These are phyloP conservation scores for Lycophotia porphyrea DNA, from an alignment of 2,888 invertebrate species.

Conservation along the genomic window DNA sequence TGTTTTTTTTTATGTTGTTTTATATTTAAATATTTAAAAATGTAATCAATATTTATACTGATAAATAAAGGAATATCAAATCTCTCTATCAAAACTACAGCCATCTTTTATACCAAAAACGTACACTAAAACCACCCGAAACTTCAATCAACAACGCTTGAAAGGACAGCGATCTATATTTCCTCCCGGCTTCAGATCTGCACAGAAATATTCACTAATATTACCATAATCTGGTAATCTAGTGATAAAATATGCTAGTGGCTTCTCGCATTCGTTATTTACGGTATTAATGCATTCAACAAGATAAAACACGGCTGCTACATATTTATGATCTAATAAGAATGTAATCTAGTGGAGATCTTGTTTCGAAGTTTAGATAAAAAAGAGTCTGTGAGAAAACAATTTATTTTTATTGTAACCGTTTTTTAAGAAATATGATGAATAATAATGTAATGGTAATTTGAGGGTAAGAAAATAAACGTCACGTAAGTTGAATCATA, in stretches of 20 bases:
- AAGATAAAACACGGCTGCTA: conserved; percentile 52
- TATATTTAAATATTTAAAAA: too few relatives aligned
- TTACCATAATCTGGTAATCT: conserved; percentile 57
- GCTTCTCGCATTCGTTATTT: conserved; percentile 44
- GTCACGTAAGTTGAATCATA: not conserved
- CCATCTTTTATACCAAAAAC: conserved; percentile 26
- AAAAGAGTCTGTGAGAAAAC: not conserved
- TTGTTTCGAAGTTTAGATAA: conserved; percentile 18
- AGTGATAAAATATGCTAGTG: conserved; percentile 58
- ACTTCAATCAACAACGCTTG: conserved; percentile 6
- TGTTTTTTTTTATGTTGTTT: too few relatives aligned
- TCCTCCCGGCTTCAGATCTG: conserved; percentile 29
- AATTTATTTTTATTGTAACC: conserved; percentile 5
- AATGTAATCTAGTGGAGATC: conserved; percentile 33
- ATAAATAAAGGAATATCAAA: too few relatives aligned
- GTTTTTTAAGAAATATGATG: not conserved
- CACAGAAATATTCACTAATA: conserved; percentile 50
- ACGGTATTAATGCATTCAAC: conserved; percentile 53
- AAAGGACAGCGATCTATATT: conserved; percentile 38
- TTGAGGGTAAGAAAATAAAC: not conserved
- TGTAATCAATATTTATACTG: too few relatives aligned
- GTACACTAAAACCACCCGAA: not conserved
- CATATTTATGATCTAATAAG: conserved; percentile 51
- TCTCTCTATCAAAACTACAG: not conserved
- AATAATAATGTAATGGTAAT: not conserved